These are phyloP conservation scores for Ligdia adustata DNA, from an alignment of 2,888 invertebrate species.

Conservation along the genomic window DNA sequence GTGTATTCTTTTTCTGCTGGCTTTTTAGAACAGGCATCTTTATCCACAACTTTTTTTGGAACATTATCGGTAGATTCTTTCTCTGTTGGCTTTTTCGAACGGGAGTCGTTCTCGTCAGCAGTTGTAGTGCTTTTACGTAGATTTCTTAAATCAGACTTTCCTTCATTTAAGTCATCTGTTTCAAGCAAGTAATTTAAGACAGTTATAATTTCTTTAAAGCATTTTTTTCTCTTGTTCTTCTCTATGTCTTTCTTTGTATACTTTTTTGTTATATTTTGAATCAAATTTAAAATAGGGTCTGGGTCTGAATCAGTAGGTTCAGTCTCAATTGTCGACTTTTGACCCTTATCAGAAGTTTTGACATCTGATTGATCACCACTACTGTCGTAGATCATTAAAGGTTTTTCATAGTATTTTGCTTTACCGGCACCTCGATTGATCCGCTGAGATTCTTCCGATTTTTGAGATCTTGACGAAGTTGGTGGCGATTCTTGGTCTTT, in stretches of 20 bases:
- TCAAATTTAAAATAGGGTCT: conserved; percentile 64
- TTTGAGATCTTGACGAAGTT: not conserved
- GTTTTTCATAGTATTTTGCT: not conserved
- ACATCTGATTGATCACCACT: conserved; percentile 5
- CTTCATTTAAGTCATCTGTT: conserved; percentile 58
- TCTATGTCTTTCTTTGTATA: conserved; percentile 67
- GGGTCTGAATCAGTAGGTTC: conserved; percentile 29
- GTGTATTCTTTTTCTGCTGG: conserved; percentile 12
- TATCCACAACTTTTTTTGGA: too few species aligned
- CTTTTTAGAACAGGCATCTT: conserved; percentile 10
- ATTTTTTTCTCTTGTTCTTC: conserved; percentile 65
- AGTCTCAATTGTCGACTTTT: conserved; percentile 17
- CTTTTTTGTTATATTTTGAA: conserved; percentile 71
- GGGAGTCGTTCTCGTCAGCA: conserved; percentile 7
- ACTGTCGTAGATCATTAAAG: conserved; percentile 10
- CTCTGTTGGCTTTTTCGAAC: conserved; percentile 10
- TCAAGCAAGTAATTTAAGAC: conserved; percentile 72
- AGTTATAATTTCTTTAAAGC: conserved; percentile 70
- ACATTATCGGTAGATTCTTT: too few species aligned
- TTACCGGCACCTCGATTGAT: not conserved
- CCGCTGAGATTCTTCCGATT: not conserved
- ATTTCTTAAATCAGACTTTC: conserved; percentile 22
- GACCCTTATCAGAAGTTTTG: conserved; percentile 10
- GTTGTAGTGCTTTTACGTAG: not conserved
- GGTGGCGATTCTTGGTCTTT: conserved; percentile 27